Percentiles rank a stretch among this genome's conserved stretches.
Conservation (phyloP, 2,113 vertebrate species). For the Merops nubicus region DNA sequence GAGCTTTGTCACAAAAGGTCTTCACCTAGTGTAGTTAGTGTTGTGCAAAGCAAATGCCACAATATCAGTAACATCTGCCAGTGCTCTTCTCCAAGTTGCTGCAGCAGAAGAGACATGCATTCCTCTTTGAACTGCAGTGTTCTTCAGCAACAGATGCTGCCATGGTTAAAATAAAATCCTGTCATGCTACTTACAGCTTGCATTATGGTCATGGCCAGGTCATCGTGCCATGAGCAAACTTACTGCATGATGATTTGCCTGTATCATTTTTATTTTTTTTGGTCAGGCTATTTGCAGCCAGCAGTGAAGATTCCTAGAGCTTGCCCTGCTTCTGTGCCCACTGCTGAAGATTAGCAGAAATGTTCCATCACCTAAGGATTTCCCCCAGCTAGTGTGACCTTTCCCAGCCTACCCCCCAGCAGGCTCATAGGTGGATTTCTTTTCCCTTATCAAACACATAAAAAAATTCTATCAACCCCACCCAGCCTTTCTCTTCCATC, state of each 20-base stretch:
- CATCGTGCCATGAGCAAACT: neutral
- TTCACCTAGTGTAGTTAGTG: neutral
- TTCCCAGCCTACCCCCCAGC: neutral
- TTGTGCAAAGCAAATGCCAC: neutral
- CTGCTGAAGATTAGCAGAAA: neutral
- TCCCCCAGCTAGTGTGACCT: neutral
- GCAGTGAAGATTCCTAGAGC: neutral
- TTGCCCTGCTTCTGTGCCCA: neutral
- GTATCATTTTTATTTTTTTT: neutral
- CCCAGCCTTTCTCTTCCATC: neutral
- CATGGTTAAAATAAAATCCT: neutral
- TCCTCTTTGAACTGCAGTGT: neutral
- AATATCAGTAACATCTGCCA: neutral
- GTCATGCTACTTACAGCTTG: neutral
- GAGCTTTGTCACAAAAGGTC: neutral
- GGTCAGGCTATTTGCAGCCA: neutral
- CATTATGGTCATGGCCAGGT: neutral
- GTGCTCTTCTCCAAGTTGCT: neutral
- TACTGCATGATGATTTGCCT: neutral
- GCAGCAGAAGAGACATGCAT: fast-evolving
- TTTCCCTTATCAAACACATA: neutral
- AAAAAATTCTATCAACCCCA: neutral
- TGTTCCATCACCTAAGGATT: neutral
- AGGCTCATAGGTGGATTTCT: neutral
- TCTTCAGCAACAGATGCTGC: neutral